Conservation (phyloP, 2,113 vertebrate genomes). For the Etheostoma cragini region DNA sequence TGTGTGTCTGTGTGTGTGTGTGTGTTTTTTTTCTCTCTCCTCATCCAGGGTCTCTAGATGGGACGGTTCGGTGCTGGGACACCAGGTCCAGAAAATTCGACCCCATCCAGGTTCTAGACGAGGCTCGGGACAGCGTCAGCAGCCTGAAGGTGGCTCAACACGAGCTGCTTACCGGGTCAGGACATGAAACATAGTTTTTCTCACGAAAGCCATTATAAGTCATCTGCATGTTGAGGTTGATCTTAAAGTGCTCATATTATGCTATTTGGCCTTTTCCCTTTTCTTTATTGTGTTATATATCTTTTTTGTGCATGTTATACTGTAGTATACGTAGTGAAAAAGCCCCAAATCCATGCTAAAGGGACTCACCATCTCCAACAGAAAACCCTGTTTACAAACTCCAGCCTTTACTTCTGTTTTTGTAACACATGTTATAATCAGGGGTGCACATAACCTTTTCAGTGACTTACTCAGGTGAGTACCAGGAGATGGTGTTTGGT, state of each 20-base stretch:
- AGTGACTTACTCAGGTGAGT: too few species aligned
- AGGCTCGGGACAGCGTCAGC: conserved; percentile 92
- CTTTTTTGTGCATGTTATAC: too few species aligned
- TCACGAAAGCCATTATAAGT: not conserved
- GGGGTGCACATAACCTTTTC: too few species aligned
- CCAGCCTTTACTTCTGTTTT: too few species aligned
- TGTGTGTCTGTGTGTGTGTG: not conserved
- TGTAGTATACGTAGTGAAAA: too few species aligned
- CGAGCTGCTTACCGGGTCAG: conserved; percentile 92
- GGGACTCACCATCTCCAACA: too few species aligned
- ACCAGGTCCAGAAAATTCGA: conserved; percentile 88
- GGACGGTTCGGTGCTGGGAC: conserved; percentile 92
- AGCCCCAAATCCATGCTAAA: too few species aligned
- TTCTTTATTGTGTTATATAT: too few species aligned
- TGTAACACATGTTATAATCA: too few species aligned
- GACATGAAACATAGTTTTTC: not conserved
- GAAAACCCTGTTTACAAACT: too few species aligned
- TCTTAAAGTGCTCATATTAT: not conserved
- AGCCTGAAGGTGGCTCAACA: conserved; percentile 89
- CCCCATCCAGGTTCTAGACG: conserved; percentile 89
- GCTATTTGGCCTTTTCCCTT: too few species aligned
- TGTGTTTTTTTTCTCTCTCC: not conserved
- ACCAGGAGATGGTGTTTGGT: too few species aligned
- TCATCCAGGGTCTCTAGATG: conserved; percentile 90
- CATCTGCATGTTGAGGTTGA: not conserved